Conservation (phyloP, 2,113 vertebrate genomes). For the Apaloderma vittatum region DNA sequence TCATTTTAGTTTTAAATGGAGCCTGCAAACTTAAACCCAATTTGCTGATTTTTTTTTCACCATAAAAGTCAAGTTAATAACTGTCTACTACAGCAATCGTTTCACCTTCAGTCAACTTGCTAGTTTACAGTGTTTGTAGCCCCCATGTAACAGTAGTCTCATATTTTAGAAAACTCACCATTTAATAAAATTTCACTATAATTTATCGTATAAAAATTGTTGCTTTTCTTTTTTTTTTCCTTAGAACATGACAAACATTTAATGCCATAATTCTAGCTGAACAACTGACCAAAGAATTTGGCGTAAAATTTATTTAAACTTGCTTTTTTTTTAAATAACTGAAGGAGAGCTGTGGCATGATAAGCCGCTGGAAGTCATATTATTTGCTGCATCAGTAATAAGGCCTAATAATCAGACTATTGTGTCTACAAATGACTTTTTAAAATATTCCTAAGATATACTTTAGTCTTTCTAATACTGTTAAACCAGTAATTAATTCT, state of each 20-base stretch:
- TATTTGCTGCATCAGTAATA: background rate
- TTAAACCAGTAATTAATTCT: background rate
- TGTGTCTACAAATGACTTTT: background rate
- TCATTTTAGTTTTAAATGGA: constrained; percentile 56
- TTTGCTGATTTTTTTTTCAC: background rate
- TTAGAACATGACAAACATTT: background rate
- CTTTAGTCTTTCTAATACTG: background rate
- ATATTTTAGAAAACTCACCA: background rate
- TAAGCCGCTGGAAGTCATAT: background rate
- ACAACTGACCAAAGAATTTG: background rate
- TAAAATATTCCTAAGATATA: background rate
- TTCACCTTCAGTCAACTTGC: background rate
- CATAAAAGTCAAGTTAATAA: background rate
- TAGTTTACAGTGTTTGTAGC: background rate
- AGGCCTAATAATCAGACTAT: background rate
- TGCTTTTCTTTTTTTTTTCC: background rate
- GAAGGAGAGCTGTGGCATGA: background rate
- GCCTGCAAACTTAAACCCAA: constrained; percentile 27
- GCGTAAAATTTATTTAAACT: background rate
- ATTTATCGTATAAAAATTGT: background rate
- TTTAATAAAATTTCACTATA: background rate
- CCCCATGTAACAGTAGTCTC: background rate
- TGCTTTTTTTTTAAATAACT: background rate
- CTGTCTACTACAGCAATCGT: background rate
- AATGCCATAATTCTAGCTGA: background rate